Evolutionary conservation across 2,113 vertebrate species (phyloP), one percentile per base, ranked within the genome.

Genomic region (Pterocles gutturalis): DNA sequence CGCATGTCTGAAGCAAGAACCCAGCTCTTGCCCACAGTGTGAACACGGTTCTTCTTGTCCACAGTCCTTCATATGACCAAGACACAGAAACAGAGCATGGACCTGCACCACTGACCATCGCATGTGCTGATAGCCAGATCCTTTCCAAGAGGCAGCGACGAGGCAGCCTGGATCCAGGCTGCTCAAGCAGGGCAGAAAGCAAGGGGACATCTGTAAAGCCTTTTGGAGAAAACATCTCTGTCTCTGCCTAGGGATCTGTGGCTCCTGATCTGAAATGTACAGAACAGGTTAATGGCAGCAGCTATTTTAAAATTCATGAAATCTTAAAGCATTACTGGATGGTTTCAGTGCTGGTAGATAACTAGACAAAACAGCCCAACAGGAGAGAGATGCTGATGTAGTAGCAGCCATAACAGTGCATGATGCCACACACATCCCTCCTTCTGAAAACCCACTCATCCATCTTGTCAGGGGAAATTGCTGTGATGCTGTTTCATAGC

Each of bases 401-500:
- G 91, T 49, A 85, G 78, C 72, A 96, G 87, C 92, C 92, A 93
- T 94, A 96, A 92, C 69, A 95, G 73, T 51, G 69, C 0, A 2
- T 92, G 89, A 93, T 84, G 95, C 61, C 0, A 0, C 89, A 91
- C 75, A 77, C 11, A 4, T 25, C 79, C 53, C 90, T 65, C 61
- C 70, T 90, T 67, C 86, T 79, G 89, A 87, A 90, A 97, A 91
- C 83, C 70, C 83, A 91, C 92, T 95, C 89, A 92, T 91, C 81
- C 1, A 0, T 93, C 96, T 94, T 94, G 82, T 72, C 87, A 83
- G 57, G 51, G 70, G 54, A 95, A 95, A 94, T 95, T 89, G 92
- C 94, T 82, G 49, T 87, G 72, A 87, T 84, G 71, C 69, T 64
- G 12, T 78, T 97, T 84, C 81, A 41, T 11, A 92, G 89, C 4